Evolutionary conservation across 2,113 vertebrate genomes (phyloP), one percentile per base, ranked within the genome.

Genomic region (Hypanus sabinus): DNA sequence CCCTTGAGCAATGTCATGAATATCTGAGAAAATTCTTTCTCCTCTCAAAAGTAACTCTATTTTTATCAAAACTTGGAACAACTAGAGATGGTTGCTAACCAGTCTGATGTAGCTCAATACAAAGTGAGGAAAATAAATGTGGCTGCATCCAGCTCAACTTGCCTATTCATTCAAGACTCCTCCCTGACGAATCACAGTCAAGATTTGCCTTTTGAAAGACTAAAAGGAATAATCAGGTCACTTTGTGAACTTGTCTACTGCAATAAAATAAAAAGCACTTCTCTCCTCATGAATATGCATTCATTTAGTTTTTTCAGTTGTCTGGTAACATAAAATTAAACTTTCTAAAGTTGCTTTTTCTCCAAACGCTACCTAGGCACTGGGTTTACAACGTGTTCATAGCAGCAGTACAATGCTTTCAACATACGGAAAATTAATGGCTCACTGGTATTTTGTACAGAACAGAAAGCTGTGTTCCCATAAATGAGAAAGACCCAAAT

Each of bases 241-340:
- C 83, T 30, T 12, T 88, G 83, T n/a, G 83, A 88, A 88, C 60
- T 24, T 55, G 55, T 55, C 70, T 70, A 73, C 24, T 93, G 27
- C 36, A 93, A 38, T 93, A 24, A 93, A 93, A 55, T 71, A 73
- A 93, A 75, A 93, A 73, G 70, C 70, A 30, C n/a, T 70, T 24
- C 36, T 60, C 11, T 1, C 14, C 60, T 90, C 60, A 90, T 90
- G 85, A 90, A 90, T 90, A 90, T 90, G 85, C 60, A 90, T 90
- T 68, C 18, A 90, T 90, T 90, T 30, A 7, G 12, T 62, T 65
- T 68, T 65, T n/a, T 33, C 85, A 33, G 62, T 33, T 7, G 60
- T 68, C 24, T 60, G 24, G 30, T 87, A 60, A 57, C 22, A 60
- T 22, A 83, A 88, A 88, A 65, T 65, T 1, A 65, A 90, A 68